Evolutionary conservation across 2,113 vertebrate species (phyloP), one percentile per base, ranked within the genome.

Genomic region (Alligator sinensis): DNA sequence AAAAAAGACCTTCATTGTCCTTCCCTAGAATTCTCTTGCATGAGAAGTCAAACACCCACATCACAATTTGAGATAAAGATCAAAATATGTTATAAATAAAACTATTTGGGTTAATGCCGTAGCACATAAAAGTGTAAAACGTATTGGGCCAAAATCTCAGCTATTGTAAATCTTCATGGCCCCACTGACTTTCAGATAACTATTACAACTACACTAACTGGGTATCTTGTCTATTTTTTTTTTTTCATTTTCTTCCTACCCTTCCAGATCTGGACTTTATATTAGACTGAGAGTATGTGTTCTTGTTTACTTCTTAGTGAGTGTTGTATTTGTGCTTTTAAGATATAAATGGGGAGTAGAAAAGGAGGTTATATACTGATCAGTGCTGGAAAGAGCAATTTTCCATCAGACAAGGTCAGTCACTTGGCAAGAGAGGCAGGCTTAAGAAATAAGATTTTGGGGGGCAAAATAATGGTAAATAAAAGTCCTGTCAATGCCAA

Each of bases 61-160:
- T 58, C 76, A 82, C 84, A 30, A 89, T 91, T 95, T 89, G 74
- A 59, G 54, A 55, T 91, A 77, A 75, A 84, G 89, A 88, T 21
- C 19, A 68, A 89, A 89, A 89, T 82, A 90, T 68, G 58, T 1
- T 64, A 79, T 27, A 68, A 84, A 83, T 81, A 91, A 24, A 81
- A 87, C 90, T 64, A 94, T 94, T 90, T 89, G 79, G 87, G 3
- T 79, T 90, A 66, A 93, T 89, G 93, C 87, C 74, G 3, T 18
- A 14, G 87, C 93, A 55, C 27, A 70, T 86, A 64, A 84, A 93
- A 8, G 1, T 86, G 76, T 54, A 86, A 95, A 93, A 77, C 27
- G 47, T n/a, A 89, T 38, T 89, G 54, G 38, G 38, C 38, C 64
- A 89, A 28, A 14, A 11, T 63, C 64, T 79, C 55, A 75, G 61